Evolutionary conservation across 2,888 invertebrate genomes (phyloP).

Genomic region (Magallana nippona): DNA sequence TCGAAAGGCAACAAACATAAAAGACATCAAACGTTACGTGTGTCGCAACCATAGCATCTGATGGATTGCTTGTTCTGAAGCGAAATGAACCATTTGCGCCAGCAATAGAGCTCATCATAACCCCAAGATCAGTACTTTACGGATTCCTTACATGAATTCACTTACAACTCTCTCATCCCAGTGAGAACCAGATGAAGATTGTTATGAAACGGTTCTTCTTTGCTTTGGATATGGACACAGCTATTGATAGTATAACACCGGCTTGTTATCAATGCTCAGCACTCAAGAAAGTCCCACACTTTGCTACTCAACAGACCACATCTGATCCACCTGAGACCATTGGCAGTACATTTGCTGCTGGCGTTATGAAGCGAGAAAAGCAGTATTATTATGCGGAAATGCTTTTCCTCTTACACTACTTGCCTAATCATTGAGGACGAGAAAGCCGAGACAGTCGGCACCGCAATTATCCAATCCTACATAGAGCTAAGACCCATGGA

Average conservation of each 20-base stretch:
- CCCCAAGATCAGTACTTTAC: no score
- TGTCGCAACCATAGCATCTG: no score
- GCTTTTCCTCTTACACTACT: constrained; percentile 53
- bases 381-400: constrained; percentile 55
- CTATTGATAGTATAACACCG: constrained; percentile 44
- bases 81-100: no score
- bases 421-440: constrained; percentile 51
- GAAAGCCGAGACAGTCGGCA: constrained; percentile 45
- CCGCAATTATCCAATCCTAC: constrained; percentile 46
- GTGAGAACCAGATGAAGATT: constrained; percentile 42
- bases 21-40: no score
- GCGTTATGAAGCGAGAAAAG: constrained; percentile 52
- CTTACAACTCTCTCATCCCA: constrained; percentile 18
- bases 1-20: no score
- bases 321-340: constrained; percentile 48
- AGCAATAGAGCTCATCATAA: no score
- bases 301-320: constrained; percentile 46
- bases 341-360: constrained; percentile 55
- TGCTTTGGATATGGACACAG: constrained; percentile 56
- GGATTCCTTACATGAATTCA: no score
- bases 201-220: constrained; percentile 53
- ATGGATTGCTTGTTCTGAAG: no score
- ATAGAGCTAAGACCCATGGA: constrained; percentile 31
- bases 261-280: constrained; percentile 38
- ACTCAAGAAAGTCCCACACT: constrained; percentile 13